These are phyloP conservation scores for Crocodylus rhombifer DNA, from an alignment of 2,797 vertebrate genomes.

Conservation along the genomic window DNA sequence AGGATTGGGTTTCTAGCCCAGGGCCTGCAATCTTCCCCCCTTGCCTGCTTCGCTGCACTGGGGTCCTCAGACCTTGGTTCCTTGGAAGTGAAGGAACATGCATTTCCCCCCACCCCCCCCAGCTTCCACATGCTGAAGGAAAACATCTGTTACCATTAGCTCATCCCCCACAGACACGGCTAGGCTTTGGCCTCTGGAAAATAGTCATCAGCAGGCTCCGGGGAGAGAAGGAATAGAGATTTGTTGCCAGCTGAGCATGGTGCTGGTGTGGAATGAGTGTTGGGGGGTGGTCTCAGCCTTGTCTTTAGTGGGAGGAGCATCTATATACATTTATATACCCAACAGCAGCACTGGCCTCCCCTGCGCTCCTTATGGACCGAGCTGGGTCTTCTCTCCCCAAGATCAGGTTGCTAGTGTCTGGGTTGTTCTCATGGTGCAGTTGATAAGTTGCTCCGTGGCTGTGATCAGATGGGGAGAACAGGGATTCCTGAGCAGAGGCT, in stretches of 20 bases:
- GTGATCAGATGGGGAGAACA: background rate
- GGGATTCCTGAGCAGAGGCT: too few relatives aligned
- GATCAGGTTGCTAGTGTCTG: background rate
- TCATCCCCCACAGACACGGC: background rate
- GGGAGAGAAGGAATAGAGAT: background rate
- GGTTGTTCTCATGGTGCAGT: background rate
- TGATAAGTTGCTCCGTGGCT: rapidly evolving
- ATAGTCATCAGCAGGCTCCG: background rate
- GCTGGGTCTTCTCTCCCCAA: background rate
- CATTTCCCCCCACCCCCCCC: rapidly evolving
- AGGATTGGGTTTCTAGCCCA: background rate
- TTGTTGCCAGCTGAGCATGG: rapidly evolving
- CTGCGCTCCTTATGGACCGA: background rate
- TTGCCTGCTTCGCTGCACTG: background rate
- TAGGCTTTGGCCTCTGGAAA: constrained; percentile 47
- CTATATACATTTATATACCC: background rate
- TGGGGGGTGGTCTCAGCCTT: background rate
- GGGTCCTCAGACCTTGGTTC: too few relatives aligned
- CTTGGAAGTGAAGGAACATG: background rate
- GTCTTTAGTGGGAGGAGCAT: background rate
- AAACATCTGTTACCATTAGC: constrained; percentile 73
- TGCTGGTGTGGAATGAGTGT: background rate
- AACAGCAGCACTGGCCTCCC: background rate
- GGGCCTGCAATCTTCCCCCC: background rate
- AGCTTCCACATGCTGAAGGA: constrained; percentile 44